Percentiles rank a stretch among this genome's conserved stretches.
Conservation (phyloP, 92 coral and sea anemone genomes). For the Muricea muricata region DNA sequence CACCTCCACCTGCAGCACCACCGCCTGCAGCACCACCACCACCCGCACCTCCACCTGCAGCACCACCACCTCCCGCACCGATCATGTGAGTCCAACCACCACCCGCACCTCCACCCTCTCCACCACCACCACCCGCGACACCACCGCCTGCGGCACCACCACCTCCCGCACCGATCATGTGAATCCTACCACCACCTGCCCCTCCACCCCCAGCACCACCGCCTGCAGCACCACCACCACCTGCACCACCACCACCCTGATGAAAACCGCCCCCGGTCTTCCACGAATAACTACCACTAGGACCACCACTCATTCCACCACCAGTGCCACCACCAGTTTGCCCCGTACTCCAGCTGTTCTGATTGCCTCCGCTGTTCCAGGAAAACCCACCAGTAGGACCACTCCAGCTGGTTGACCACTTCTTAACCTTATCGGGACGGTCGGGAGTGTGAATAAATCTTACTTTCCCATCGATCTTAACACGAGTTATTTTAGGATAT, state of each 20-base stretch:
- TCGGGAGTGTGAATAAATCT: background rate
- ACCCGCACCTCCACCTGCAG: background rate
- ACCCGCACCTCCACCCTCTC: background rate
- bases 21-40: background rate
- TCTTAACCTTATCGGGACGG: background rate
- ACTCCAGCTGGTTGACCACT: background rate
- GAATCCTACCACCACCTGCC: background rate
- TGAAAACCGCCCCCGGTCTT: background rate
- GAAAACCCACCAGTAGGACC: background rate
- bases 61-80: background rate
- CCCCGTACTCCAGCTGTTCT: no score
- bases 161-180: background rate
- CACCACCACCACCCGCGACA: background rate
- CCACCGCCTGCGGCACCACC: background rate
- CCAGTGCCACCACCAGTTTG: background rate
- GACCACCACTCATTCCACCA: background rate
- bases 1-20: no score
- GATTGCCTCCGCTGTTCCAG: background rate
- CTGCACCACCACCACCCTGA: background rate
- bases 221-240: background rate
- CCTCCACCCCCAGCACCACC: slow-evolving; percentile 2
- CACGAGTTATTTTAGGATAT: background rate
- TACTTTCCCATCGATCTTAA: background rate
- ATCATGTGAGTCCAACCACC: background rate
- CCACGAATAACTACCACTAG: background rate